Base-by-base conservation (phyloP, 2,888 invertebrate species). In the Cataglyphis altisquamis region DNA sequence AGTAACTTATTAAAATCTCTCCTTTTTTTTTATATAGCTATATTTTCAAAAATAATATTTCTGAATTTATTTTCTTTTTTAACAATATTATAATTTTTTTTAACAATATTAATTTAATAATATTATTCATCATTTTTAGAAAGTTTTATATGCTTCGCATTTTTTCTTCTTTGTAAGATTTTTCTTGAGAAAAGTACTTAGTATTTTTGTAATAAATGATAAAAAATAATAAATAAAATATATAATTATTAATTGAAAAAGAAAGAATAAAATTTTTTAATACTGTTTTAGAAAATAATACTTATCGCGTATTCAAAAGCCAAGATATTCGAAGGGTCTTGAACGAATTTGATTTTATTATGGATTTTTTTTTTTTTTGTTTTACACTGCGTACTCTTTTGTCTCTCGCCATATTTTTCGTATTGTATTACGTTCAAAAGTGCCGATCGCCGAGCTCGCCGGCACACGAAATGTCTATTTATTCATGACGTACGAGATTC, bases 401-500 rank as follows among this genome's bases (percentile, higher is more conserved):
- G 18, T 8, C 6, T 29, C 39, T n/a, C 66, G 32, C 45, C 18
- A 60, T 68, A 45, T 57, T 68, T 60, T 21, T 4, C 57, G 18
- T 70, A 60, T 70, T 68, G 60, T 21, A 25, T 66, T 66, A 70
- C 60, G 41, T 60, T 80, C 25, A 80, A 70, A 68, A 80, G 66
- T 66, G 39, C 32, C 29, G 41, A 66, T 77, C 66, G 64, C 39
- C 64, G 77, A 74, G 45, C 18, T 52, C n/a, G 25, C n/a, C 39
- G 25, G 55, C 41, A 25, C 78, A 80, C 45, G 70, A 80, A 80
- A 80, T 80, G 70, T 80, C 78, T 80, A 80, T 80, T 80, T 80
- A 80, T 80, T 80, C 78, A 80, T 80, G 78, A 80, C 78, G 70
- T 70, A 80, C 78, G 70, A 68, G 78, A 45, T 70, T 80, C 21